These are phyloP conservation scores for Tipula confusa DNA, from an alignment of 2,888 invertebrate species.

Conservation along the genomic window DNA sequence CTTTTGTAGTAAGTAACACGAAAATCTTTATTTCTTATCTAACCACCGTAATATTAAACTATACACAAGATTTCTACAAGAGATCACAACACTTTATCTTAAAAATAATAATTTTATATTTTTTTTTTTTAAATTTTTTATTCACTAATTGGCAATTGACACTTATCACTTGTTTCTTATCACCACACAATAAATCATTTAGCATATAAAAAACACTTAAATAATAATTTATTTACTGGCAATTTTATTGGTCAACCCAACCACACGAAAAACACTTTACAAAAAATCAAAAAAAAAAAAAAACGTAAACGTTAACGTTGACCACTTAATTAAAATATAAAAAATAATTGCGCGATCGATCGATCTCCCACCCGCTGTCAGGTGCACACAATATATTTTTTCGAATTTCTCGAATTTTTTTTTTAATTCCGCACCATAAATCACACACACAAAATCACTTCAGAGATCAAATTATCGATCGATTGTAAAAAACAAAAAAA, in stretches of 20 bases:
- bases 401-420: not conserved
- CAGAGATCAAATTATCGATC: no score
- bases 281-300: no score
- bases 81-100: slow-evolving; percentile 20
- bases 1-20: not conserved
- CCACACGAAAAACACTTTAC: not conserved
- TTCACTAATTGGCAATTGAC: slow-evolving; percentile 7
- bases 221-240: not conserved
- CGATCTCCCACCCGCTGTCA: not conserved
- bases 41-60: not conserved
- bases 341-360: not conserved
- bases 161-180: not conserved
- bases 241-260: not conserved
- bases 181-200: not conserved
- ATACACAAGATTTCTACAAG: not conserved
- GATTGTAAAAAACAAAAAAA: no score
- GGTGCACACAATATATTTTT: not conserved
- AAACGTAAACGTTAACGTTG: no score
- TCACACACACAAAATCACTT: not conserved
- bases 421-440: not conserved
- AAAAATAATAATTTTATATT: not conserved
- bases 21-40: not conserved
- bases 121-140: not conserved
- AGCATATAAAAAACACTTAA: not conserved
- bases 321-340: not conserved